Base-by-base conservation (phyloP, 35 echinoderm and acorn worm genomes). In the Hemicentrotus pulcherrimus region DNA sequence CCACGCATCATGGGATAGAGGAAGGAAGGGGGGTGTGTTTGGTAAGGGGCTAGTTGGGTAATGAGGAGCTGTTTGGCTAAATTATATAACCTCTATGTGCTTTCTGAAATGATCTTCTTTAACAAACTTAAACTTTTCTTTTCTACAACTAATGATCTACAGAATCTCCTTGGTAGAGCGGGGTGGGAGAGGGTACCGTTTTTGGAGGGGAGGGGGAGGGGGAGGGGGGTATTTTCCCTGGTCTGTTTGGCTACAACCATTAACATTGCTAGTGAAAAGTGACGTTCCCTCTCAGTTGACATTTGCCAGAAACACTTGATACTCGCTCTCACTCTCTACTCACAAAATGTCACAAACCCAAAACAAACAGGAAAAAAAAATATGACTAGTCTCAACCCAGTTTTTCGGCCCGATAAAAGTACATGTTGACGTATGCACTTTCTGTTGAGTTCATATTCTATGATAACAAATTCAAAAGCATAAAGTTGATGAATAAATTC, bases 271-370 rank as follows among this genome's bases (percentile, higher is more conserved):
- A 78, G 46, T 90, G 88, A 90, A 90, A 90, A 90, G 88, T 90
- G 88, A 90, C 88, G 32, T 90, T 90, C 12, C 88, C 33, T 46
- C 46, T 90, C 46, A 45, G 32, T 33, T 90, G 88, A 90, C 88
- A 90, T 90, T 90, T 90, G 32, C 88, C 33, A 45, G 88, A 90
- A 90, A 90, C 88, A 90, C 88, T 90, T 90, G 88, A 90, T 90
- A 90, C 88, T 45, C 32, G 32, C 32, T 90, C 33, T 90, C 88
- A 78, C 65, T 78, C 65, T 78, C 65, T 78, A 4, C 65, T 90
- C 88, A 18, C 88, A 90, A 90, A 90, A 90, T 90, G 88, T 90
- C 88, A 90, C 32, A 90, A 47, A 90, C 88, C 88, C 88, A 90
- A 90, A 90, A 90, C 88, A 90, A 90, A 90, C 88, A 90, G 88